Percentiles rank a stretch among this genome's conserved stretches.
phyloP scores from a whole-genome alignment of 2,797 vertebrate species.

The Alauda arvensis region DNA sequence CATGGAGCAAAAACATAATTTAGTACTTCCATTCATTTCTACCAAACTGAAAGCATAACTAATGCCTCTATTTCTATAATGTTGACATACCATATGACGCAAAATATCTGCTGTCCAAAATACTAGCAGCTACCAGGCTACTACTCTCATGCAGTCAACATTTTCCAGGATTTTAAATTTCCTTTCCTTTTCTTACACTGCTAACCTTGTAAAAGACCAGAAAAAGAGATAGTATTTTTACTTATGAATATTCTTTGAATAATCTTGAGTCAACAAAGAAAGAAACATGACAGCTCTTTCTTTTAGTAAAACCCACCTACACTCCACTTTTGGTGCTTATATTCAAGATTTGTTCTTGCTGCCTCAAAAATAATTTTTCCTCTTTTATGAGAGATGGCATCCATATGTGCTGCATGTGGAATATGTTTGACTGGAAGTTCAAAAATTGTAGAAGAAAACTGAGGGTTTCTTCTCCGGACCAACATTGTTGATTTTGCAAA shows the following conservation, averaged over 20 bases:
- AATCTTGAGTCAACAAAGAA: not conserved
- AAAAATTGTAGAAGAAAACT: not conserved
- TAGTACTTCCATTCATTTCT: not conserved
- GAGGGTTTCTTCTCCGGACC: not conserved
- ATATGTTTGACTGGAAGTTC: not conserved
- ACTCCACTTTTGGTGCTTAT: not conserved
- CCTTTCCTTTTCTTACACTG: not conserved
- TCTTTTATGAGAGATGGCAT: not conserved
- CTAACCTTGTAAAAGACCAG: not conserved
- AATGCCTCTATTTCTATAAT: not conserved
- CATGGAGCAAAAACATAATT: conserved; percentile 39
- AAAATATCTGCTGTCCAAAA: conserved; percentile 11
- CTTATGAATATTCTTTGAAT: not conserved
- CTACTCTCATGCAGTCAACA: fast-evolving
- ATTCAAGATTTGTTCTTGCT: not conserved
- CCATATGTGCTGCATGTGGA: not conserved
- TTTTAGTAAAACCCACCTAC: not conserved
- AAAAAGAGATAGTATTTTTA: not conserved
- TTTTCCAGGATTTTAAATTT: not conserved
- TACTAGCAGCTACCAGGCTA: not conserved
- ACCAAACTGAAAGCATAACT: not conserved
- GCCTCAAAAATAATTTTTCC: not conserved
- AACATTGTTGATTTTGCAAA: not conserved
- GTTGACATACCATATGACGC: not conserved
- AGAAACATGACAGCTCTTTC: not conserved